Conservation (phyloP, 1,140 invertebrate species). For the Diploscapter pachys region DNA sequence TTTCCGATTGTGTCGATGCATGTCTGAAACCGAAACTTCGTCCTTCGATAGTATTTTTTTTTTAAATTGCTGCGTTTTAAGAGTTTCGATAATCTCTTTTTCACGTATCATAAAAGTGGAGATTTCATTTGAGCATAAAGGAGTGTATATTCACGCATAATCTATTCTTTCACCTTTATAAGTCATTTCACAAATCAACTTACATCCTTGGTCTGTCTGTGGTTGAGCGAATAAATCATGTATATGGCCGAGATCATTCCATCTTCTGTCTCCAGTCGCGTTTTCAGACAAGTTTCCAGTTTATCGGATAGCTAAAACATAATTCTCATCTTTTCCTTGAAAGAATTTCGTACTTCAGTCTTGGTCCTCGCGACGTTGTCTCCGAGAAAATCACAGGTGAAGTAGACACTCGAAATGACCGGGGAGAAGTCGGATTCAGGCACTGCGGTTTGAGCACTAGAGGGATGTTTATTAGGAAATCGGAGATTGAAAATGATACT, state of each 20-base stretch:
- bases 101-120: too few species aligned
- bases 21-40: too few species aligned
- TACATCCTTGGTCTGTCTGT: slow-evolving; percentile 7
- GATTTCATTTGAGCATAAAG: too few species aligned
- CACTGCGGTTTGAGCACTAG: slow-evolving; percentile 4
- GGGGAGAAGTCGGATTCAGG: slow-evolving; percentile 31
- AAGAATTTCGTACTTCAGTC: slow-evolving; percentile 4
- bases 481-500: too few species aligned
- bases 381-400: slow-evolving; percentile 34
- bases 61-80: slow-evolving; percentile 1
- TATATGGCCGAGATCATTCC: slow-evolving; percentile 19
- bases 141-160: too few species aligned
- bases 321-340: slow-evolving; percentile 21
- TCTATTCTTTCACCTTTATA: too few species aligned
- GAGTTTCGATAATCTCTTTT: too few species aligned
- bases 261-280: slow-evolving; percentile 20
- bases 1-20: slow-evolving; percentile 35
- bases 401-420: slow-evolving; percentile 22
- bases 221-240: slow-evolving; percentile 32
- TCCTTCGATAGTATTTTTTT: slow-evolving; percentile 1
- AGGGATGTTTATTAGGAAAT: too few species aligned
- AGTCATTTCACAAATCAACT: neutral
- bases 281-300: slow-evolving; percentile 26
- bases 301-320: slow-evolving; percentile 9
- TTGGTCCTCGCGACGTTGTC: slow-evolving; percentile 20